A percentile compares a stretch with the other conserved stretches of the same genome.
These are phyloP conservation scores for Neodontobutis hainanensis DNA, from an alignment of 2,113 vertebrate species.

Conservation along the genomic window DNA sequence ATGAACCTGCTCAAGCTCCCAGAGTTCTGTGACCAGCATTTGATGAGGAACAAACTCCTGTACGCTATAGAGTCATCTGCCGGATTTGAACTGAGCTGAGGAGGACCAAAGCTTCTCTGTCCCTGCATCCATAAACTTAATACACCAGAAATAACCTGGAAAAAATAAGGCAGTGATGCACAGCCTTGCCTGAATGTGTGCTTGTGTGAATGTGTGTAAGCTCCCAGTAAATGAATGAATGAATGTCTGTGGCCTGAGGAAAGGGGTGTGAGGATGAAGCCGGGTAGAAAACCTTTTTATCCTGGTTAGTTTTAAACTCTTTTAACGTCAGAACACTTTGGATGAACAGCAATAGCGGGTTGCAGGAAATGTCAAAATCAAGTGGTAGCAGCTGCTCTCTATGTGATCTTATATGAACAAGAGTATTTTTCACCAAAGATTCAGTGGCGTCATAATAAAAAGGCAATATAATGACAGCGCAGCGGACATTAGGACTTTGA, in stretches of 20 bases:
- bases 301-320: conserved; percentile 59
- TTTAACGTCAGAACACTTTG: conserved; percentile 43
- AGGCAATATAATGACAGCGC: conserved; percentile 54
- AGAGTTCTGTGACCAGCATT: conserved; percentile 90
- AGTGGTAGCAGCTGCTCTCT: conserved; percentile 19
- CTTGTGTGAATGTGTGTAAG: conserved; percentile 16
- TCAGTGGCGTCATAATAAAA: conserved; percentile 72
- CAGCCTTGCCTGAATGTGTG: conserved; percentile 54
- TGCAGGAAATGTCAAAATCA: conserved; percentile 13
- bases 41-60: conserved; percentile 94
- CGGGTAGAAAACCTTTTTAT: conserved; percentile 28
- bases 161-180: conserved; percentile 38
- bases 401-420: conserved; percentile 22
- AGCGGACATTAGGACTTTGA: conserved; percentile 37
- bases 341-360: conserved; percentile 11
- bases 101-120: conserved; percentile 14
- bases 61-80: conserved; percentile 98
- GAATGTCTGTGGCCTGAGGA: conserved; percentile 26
- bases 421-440: conserved; percentile 86
- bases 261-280: conserved; percentile 23
- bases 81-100: conserved; percentile 97
- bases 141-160: conserved; percentile 9
- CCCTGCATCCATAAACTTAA: conserved; percentile 29
- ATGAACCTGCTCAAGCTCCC: conserved; percentile 99
- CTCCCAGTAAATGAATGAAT: conserved; percentile 28